phyloP scores from a whole-genome alignment of 2,797 vertebrate species.

The Anguilla obscura region DNA sequence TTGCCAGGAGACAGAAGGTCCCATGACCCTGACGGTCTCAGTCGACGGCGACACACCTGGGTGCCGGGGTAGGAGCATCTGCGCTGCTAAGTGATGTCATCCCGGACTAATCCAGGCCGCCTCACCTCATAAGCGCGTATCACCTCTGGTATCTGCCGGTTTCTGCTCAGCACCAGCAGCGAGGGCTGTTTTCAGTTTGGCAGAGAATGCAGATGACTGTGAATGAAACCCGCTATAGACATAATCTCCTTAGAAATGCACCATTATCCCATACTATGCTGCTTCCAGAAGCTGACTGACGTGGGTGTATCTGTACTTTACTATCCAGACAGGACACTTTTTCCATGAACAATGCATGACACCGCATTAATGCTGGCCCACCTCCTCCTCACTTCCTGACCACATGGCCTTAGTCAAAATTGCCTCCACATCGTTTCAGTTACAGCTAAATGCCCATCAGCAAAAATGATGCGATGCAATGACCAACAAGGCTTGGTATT shows the following conservation, averaged over 20 bases:
- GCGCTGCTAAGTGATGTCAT: conserved; percentile 53
- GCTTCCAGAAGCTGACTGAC: conserved; percentile 45
- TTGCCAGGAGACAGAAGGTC: conserved; percentile 71
- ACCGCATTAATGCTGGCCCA: conserved; percentile 52
- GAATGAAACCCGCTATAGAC: neutral
- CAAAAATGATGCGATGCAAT: conserved; percentile 80
- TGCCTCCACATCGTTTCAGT: conserved; percentile 83
- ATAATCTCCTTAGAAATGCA: neutral
- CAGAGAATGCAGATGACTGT: neutral
- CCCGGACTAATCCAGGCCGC: conserved; percentile 40
- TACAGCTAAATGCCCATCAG: conserved; percentile 82
- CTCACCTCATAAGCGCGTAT: neutral
- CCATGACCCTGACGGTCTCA: conserved; percentile 70
- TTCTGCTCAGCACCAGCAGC: neutral
- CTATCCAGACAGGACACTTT: neutral
- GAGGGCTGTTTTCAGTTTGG: neutral
- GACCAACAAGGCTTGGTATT: conserved; percentile 79
- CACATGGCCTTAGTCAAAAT: conserved; percentile 73
- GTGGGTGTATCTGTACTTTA: conserved; percentile 37
- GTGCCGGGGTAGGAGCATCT: conserved; percentile 55
- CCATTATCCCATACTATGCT: neutral
- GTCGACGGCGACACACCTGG: conserved; percentile 56
- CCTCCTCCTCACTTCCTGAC: conserved; percentile 58
- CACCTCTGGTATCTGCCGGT: neutral
- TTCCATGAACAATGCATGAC: neutral